phyloP scores from a whole-genome alignment of 2,797 vertebrate species.

The Ctenochaetus hawaiiensis region DNA sequence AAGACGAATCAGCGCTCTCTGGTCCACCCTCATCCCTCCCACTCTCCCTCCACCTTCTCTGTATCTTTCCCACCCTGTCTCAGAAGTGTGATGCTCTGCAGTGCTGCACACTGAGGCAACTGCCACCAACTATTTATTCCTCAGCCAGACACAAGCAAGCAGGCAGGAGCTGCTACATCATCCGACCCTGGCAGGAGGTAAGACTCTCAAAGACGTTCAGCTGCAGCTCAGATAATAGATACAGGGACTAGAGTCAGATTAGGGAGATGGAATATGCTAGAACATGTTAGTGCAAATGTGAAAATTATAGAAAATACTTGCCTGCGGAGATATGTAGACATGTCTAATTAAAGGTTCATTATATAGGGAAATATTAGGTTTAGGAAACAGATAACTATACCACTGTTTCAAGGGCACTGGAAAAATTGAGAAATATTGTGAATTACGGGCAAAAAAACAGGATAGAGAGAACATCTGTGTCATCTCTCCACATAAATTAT shows the following conservation, averaged over 20 bases:
- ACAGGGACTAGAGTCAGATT: not conserved
- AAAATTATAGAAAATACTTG: not conserved
- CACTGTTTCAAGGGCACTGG: not conserved
- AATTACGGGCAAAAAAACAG: not conserved
- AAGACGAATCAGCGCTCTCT: conserved; percentile 68
- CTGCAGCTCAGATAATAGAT: not conserved
- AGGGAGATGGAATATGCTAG: conserved; percentile 22
- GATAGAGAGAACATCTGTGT: conserved; percentile 1
- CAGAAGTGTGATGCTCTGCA: conserved; percentile 57
- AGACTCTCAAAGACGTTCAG: conserved; percentile 30
- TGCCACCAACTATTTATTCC: conserved; percentile 13
- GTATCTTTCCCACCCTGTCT: conserved; percentile 18
- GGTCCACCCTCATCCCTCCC: conserved; percentile 56
- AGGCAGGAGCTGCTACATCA: conserved; percentile 54
- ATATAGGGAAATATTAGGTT: not conserved
- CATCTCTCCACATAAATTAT: conserved; percentile 1
- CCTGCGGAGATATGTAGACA: not conserved
- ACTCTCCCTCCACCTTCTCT: conserved; percentile 34
- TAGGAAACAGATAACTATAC: not conserved
- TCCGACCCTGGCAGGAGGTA: conserved; percentile 63
- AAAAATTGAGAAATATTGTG: not conserved
- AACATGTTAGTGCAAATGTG: not conserved
- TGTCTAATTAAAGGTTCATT: not conserved
- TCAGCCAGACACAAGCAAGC: conserved; percentile 17
- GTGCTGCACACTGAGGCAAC: conserved; percentile 50